phyloP scores from a whole-genome alignment of 2,113 vertebrate species.

The Cricetomys ansorgei region DNA sequence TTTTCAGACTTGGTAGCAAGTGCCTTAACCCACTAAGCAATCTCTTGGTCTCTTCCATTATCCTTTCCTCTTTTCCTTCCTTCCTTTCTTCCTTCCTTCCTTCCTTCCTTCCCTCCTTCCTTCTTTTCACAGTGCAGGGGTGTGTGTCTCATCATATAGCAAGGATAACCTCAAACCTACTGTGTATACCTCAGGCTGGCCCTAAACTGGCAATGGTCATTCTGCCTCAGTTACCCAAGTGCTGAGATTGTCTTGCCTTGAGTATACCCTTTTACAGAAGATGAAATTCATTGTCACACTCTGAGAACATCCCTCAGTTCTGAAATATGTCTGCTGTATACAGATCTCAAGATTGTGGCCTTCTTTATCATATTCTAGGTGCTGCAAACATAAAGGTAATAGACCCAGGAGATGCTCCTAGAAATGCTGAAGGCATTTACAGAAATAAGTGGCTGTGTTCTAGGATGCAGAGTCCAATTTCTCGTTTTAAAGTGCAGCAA shows the following conservation, averaged over 20 bases:
- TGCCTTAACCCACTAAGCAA: not conserved
- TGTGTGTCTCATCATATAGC: not conserved
- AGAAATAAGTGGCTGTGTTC: not conserved
- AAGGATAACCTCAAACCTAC: not conserved
- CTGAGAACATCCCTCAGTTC: not conserved
- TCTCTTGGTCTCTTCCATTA: too few relatives aligned
- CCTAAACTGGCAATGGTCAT: not conserved
- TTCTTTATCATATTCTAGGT: not conserved
- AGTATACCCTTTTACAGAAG: not conserved
- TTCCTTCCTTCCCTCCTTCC: not conserved
- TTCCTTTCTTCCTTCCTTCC: not conserved
- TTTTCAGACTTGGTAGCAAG: not conserved
- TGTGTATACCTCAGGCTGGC: not conserved
- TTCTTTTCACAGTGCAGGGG: too few relatives aligned
- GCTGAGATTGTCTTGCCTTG: not conserved
- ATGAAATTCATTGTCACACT: not conserved
- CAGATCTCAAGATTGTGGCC: accelerated
- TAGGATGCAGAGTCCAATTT: not conserved
- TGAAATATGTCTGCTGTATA: not conserved
- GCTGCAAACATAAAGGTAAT: not conserved
- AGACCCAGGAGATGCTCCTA: not conserved
- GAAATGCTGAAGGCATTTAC: not conserved
- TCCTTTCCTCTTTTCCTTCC: too few relatives aligned
- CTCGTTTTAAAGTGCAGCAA: not conserved
- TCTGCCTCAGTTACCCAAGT: not conserved